Conservation (phyloP, 2,888 invertebrate species). For the Cheilosia urbana region DNA sequence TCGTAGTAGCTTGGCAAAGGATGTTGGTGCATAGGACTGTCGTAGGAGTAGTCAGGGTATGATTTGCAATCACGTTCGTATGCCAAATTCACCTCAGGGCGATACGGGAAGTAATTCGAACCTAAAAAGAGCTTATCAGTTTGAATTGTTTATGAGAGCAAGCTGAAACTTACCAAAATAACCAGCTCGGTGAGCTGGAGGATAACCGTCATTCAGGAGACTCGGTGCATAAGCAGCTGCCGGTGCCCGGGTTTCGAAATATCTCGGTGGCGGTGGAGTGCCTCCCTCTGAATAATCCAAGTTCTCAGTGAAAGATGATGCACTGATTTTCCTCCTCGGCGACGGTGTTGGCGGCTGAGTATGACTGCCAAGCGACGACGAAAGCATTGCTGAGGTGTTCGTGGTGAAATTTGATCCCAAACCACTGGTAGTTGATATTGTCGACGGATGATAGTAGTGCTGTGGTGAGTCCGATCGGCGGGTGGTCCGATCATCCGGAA, state of each 20-base stretch:
- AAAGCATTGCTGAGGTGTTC: slow-evolving; percentile 82
- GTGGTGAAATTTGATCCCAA: slow-evolving; percentile 85
- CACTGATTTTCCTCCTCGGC: slow-evolving; percentile 89
- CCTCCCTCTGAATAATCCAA: slow-evolving; percentile 77
- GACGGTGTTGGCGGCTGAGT: slow-evolving; percentile 87
- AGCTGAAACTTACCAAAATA: slow-evolving; percentile 80
- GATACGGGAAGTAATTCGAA: slow-evolving; percentile 83
- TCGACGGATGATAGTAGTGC: slow-evolving; percentile 87
- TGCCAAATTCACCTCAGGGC: slow-evolving; percentile 81
- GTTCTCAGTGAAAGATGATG: slow-evolving; percentile 88
- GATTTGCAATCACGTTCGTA: slow-evolving; percentile 83
- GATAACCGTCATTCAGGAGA: slow-evolving; percentile 81
- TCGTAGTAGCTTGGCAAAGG: slow-evolving; percentile 82
- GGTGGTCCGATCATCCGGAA: slow-evolving; percentile 83
- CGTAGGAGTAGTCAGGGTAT: slow-evolving; percentile 83
- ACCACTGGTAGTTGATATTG: slow-evolving; percentile 85
- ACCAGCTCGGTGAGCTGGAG: slow-evolving; percentile 80
- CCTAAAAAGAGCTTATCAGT: slow-evolving; percentile 76
- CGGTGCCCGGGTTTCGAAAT: slow-evolving; percentile 79
- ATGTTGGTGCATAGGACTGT: slow-evolving; percentile 78
- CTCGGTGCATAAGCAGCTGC: slow-evolving; percentile 81
- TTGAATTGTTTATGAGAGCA: neutral
- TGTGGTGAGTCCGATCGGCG: slow-evolving; percentile 90
- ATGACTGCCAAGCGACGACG: slow-evolving; percentile 82
- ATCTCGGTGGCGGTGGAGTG: slow-evolving; percentile 77